Base-by-base conservation (phyloP, 2,888 invertebrate species). In the Phymatocera aterrima region DNA sequence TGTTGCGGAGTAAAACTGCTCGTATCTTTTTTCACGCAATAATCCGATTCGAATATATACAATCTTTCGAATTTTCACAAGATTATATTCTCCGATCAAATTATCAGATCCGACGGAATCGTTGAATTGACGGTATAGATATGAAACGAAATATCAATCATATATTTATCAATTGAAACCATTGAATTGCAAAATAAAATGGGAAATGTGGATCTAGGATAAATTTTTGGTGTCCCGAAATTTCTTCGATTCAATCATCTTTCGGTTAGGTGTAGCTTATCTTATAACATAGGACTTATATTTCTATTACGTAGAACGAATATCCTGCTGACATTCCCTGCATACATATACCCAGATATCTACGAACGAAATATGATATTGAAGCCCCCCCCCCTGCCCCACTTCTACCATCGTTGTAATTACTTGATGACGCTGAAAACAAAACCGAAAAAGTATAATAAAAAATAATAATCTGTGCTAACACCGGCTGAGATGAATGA, bases 401-500 rank as follows among this genome's bases (percentile, higher is more conserved):
- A 18, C 3, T 12, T 15, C 57, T 57, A 28, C 28, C 57, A 57
- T 10, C 24, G 5, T 12, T 28, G 28, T 12, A 24, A 57, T 28
- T 57, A 15, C 10, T 15, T 28, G 21, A 15, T 28, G 8, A 21
- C 18, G 34, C 8, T 34, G 8, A 61, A 61, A 54, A 24, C 18
- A 54, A 24, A 28, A 57, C n/a, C n/a, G 10, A 10, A n/a, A 51
- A 18, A 51, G 15, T 12, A n/a, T 4, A 15, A 12, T 4, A 51
- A 51, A 15, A 51, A 18, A 18, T 37, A 37, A 64, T 37, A 64
- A 37, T 31, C 61, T 37, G 60, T 60, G 18, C 61, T 37, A 64
- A 64, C 61, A 64, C 34, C 37, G 37, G 68, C 24, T 15, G 46
- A 68, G 68, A 46, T 28, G 46, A 68, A 68, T 68, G 68, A 68